Evolutionary conservation across 2,113 vertebrate species (phyloP).

Genomic region (Megaptera novaeangliae): DNA sequence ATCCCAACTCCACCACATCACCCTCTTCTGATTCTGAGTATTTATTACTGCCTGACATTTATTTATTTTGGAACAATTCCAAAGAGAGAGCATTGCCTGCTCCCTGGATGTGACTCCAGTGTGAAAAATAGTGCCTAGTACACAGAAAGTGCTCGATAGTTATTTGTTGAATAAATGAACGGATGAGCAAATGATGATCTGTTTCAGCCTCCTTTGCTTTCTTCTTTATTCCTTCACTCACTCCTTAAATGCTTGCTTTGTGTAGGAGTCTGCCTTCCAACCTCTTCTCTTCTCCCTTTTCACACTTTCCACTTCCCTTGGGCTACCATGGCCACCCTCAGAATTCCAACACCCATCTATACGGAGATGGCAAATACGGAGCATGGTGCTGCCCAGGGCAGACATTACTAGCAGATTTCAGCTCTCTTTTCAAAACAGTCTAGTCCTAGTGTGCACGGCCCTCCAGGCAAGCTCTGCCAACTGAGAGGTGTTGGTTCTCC

Average conservation of each 20-base stretch:
- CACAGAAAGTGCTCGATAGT: not conserved
- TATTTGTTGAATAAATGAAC: not conserved
- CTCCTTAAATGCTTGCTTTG: not conserved
- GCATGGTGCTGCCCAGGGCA: not conserved
- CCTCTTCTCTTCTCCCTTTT: not conserved
- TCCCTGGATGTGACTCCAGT: not conserved
- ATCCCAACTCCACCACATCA: not conserved
- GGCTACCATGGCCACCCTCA: not conserved
- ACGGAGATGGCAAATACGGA: not conserved
- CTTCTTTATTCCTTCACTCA: not conserved
- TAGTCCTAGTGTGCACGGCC: not conserved
- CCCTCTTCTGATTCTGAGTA: not conserved
- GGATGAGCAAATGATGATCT: not conserved
- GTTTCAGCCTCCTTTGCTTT: not conserved
- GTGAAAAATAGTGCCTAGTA: not conserved
- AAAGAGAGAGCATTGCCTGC: not conserved
- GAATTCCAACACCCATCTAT: not conserved
- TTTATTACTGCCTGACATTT: not conserved
- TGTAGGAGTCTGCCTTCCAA: not conserved
- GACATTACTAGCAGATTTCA: not conserved
- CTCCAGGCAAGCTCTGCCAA: not conserved
- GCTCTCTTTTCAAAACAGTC: not conserved
- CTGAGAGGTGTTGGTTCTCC: not conserved
- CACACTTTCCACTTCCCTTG: not conserved
- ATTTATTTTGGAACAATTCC: not conserved